phyloP scores from a whole-genome alignment of 2,113 vertebrate genomes.

The Calonectris borealis region DNA sequence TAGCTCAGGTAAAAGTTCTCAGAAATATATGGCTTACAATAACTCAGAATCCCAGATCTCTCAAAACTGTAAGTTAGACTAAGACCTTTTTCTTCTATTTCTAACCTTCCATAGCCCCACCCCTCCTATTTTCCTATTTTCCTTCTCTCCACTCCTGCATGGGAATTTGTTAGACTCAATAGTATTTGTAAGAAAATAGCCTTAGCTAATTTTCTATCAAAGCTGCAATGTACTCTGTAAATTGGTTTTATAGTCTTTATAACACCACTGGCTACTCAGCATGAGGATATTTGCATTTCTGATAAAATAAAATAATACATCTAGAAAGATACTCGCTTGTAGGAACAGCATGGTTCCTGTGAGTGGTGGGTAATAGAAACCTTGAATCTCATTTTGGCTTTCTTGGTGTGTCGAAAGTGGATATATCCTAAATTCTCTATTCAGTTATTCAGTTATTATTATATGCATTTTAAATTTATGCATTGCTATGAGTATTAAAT shows the following conservation, averaged over 20 bases:
- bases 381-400: not conserved
- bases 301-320: not conserved
- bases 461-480: not conserved
- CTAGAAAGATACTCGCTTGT: not conserved
- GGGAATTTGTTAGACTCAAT: not conserved
- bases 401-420: not conserved
- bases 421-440: not conserved
- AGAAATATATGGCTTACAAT: not conserved
- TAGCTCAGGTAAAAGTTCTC: not conserved
- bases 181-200: not conserved
- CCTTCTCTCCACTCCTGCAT: not conserved
- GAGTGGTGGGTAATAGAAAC: not conserved
- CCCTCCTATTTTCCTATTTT: not conserved
- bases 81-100: not conserved
- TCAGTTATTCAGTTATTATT: not conserved
- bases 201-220: not conserved
- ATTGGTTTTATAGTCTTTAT: not conserved
- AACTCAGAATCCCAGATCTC: not conserved
- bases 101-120: not conserved
- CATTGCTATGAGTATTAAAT: not conserved
- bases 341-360: not conserved
- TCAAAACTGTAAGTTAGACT: not conserved
- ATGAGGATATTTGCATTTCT: not conserved
- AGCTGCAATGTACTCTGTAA: not conserved
- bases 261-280: not conserved